Evolutionary conservation across 2,113 vertebrate genomes (phyloP).

Genomic region (Corydoras maculifer): DNA sequence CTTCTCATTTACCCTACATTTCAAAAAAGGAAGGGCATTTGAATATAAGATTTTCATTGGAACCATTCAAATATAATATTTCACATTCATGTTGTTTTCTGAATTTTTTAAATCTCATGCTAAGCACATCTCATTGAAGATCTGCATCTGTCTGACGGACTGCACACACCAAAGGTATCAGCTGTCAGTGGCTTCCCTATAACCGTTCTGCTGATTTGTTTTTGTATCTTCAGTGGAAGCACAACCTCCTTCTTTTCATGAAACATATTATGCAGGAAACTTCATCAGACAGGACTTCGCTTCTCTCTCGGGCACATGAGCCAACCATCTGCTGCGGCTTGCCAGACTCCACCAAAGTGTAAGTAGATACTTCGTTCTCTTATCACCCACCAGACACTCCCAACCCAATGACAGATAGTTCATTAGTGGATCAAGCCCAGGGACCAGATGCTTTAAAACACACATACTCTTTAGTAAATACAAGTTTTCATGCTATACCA

Average conservation of each 20-base stretch:
- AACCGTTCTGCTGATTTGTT: neutral
- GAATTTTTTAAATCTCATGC: neutral
- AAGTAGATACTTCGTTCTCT: constrained; percentile 34
- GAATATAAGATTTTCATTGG: too few relatives aligned
- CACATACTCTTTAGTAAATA: too few relatives aligned
- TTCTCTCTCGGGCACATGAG: constrained; percentile 1
- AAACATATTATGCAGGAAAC: constrained; percentile 14
- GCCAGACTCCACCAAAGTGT: constrained; percentile 29
- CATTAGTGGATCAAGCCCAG: constrained; percentile 11
- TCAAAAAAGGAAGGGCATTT: too few relatives aligned
- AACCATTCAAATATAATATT: too few relatives aligned
- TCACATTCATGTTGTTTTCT: too few relatives aligned
- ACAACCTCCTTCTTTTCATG: neutral
- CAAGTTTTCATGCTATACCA: too few relatives aligned
- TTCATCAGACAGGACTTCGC: constrained; percentile 20
- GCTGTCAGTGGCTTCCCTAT: neutral
- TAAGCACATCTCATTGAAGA: too few relatives aligned
- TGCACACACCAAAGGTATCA: too few relatives aligned
- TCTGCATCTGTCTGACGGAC: too few relatives aligned
- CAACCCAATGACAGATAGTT: constrained; percentile 14
- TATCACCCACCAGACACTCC: constrained; percentile 20
- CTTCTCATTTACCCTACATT: too few relatives aligned
- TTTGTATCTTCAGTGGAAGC: constrained; percentile 25
- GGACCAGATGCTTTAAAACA: neutral
- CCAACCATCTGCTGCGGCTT: constrained; percentile 26